Evolutionary conservation across 2,113 vertebrate genomes (phyloP), one percentile per base, ranked within the genome.

Genomic region (Myrmophylax atrothorax): DNA sequence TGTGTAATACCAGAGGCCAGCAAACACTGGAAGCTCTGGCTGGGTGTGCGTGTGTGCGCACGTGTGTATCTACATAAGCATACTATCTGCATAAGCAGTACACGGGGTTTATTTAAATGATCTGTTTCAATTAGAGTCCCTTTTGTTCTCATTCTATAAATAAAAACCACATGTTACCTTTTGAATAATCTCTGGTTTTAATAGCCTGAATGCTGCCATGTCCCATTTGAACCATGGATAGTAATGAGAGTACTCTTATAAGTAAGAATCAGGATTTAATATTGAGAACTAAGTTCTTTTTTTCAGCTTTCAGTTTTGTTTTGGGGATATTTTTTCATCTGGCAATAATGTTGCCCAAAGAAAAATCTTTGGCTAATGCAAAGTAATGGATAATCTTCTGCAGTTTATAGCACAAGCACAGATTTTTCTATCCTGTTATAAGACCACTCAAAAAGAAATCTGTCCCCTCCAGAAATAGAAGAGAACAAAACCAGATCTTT

Each of bases 71-170:
- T 90, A 5, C 55, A 37, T 56, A 79, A 89, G 49, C 37, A 44
- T 60, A 22, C 49, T 85, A 40, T 84, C 78, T 85, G 63, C 75
- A 76, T 88, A 84, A 90, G 75, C 62, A 80, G 9, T 77, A 74
- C 46, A 46, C 56, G 83, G 59, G 0, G 58, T 92, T 93, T 83
- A 84, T 93, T 93, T 88, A 94, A 95, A 90, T 78, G 10, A n/a
- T 88, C 87, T 63, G 2, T 75, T 94, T 92, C 88, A 89, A 67
- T 88, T 88, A 88, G 4, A 53, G 46, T 22, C 33, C 70, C 44
- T 91, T 95, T 97, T 91, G 73, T 85, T 93, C 88, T 90, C 22
- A 74, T 88, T 92, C 86, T 92, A 35, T 78, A 90, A 94, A 96
- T 92, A 90, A 90, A 88, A 91, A 86, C n/a, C 88, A 90, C 47